A percentile compares a stretch with the other conserved stretches of the same genome.
Conservation (phyloP, 2,797 vertebrate genomes). For the Hoplostethus atlanticus region DNA sequence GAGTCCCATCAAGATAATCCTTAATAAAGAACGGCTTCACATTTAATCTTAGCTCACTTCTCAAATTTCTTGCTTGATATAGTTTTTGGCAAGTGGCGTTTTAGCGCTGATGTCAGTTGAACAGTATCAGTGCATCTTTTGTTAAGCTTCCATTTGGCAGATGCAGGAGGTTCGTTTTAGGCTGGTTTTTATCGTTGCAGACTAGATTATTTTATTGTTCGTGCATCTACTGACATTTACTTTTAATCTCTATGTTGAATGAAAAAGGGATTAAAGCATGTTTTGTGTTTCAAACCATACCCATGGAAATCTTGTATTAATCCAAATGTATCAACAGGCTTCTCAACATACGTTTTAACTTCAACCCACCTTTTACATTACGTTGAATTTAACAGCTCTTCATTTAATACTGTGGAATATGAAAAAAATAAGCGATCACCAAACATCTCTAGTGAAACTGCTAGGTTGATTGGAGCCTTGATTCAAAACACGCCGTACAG, state of each 20-base stretch:
- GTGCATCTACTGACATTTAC: slow-evolving; percentile 8
- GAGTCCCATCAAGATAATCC: slow-evolving; percentile 87
- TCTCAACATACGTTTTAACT: slow-evolving; percentile 5
- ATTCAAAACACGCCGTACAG: slow-evolving; percentile 68
- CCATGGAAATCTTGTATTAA: too few relatives aligned
- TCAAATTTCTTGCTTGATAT: slow-evolving; percentile 87
- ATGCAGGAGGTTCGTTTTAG: slow-evolving; percentile 26
- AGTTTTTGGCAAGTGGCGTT: slow-evolving; percentile 84
- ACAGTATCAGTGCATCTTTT: slow-evolving; percentile 81
- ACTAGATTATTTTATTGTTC: slow-evolving; percentile 37
- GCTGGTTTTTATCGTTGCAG: slow-evolving; percentile 40
- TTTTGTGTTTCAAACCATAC: background rate
- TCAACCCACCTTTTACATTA: slow-evolving; percentile 15
- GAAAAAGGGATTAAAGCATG: slow-evolving; percentile 1
- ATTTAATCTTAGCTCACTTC: slow-evolving; percentile 85
- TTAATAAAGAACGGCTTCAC: slow-evolving; percentile 88
- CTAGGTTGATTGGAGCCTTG: slow-evolving; percentile 56
- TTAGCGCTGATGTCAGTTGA: slow-evolving; percentile 82
- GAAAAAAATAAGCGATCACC: slow-evolving; percentile 37
- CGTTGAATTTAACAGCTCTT: slow-evolving; percentile 32
- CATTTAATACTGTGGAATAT: slow-evolving; percentile 34
- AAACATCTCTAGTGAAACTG: slow-evolving; percentile 38
- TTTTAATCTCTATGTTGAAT: background rate
- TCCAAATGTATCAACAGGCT: background rate
- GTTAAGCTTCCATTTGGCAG: slow-evolving; percentile 77